Evolutionary conservation across 2,797 vertebrate species (phyloP).

Genomic region (Falco cherrug): DNA sequence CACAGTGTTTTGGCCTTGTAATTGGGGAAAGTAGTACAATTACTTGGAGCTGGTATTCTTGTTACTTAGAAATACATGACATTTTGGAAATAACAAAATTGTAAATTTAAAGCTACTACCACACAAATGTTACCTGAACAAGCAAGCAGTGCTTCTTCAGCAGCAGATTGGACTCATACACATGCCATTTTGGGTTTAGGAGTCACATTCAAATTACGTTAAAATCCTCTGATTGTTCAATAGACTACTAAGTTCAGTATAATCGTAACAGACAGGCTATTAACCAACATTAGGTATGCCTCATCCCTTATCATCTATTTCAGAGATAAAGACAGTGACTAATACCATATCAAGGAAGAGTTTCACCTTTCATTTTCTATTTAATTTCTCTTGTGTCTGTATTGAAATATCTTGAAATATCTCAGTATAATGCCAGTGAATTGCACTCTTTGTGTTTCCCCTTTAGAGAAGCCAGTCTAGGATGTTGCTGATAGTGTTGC

Average conservation of each 20-base stretch:
- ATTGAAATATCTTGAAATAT: background rate
- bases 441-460: background rate
- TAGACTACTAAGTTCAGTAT: background rate
- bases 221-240: background rate
- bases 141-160: background rate
- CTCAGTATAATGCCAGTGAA: background rate
- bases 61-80: background rate
- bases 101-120: background rate
- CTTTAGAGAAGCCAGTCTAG: background rate
- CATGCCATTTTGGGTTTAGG: background rate
- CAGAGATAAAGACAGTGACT: background rate
- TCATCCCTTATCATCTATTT: background rate
- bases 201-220: background rate
- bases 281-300: background rate
- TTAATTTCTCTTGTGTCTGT: background rate
- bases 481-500: background rate
- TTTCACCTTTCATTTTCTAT: background rate
- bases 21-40: background rate
- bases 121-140: background rate
- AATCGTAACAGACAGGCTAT: background rate
- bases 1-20: background rate
- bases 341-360: background rate
- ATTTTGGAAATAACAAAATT: background rate
- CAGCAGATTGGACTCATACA: background rate
- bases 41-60: background rate